Percentiles rank a stretch among this genome's conserved stretches.
phyloP scores from a whole-genome alignment of 2,888 invertebrate species.

The Ophion ellenae region DNA sequence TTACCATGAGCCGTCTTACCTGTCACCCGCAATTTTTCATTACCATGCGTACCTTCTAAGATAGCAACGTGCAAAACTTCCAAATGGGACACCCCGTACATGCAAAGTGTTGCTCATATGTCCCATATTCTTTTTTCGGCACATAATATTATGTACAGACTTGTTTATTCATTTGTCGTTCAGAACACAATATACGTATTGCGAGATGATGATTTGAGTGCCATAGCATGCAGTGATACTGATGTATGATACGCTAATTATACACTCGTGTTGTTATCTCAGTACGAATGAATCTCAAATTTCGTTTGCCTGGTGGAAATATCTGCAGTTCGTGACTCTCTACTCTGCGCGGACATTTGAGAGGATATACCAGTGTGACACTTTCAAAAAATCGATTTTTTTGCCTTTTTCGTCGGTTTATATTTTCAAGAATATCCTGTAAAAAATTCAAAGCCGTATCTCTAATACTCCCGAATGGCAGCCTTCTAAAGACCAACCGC shows the following conservation, averaged over 20 bases:
- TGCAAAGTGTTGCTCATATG: neutral
- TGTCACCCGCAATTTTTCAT: no score
- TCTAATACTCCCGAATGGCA: no score
- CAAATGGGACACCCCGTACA: neutral
- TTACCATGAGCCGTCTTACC: neutral
- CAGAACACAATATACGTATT: neutral
- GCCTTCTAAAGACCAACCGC: no score
- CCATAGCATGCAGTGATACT: conserved; percentile 4
- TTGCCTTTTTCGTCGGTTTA: no score
- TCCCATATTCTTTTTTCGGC: neutral
- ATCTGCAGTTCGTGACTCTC: neutral
- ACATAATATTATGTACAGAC: neutral
- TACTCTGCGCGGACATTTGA: neutral
- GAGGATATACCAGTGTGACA: no score
- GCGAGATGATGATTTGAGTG: neutral
- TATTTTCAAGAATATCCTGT: no score
- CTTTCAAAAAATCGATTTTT: no score
- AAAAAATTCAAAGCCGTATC: no score
- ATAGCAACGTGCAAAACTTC: neutral
- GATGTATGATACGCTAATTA: neutral
- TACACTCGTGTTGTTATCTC: neutral
- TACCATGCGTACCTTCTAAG: no score
- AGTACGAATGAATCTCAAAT: neutral
- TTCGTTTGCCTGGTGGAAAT: neutral
- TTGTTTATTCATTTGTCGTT: neutral